Evolutionary conservation across 2,113 vertebrate species (phyloP).

Genomic region (Planiliza haematocheilus): DNA sequence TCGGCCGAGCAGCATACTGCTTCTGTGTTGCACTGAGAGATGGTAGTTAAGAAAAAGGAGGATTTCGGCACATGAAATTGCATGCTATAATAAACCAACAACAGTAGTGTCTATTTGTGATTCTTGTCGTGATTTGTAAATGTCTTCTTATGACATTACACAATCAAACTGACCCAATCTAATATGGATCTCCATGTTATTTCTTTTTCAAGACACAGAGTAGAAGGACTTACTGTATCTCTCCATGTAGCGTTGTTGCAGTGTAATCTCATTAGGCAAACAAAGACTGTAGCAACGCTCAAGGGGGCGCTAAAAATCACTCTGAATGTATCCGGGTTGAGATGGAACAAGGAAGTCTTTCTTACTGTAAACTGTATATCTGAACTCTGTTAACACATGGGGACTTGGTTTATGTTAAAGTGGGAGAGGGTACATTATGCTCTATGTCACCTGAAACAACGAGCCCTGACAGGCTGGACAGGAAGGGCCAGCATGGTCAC

Average conservation of each 20-base stretch:
- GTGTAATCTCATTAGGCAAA: background rate
- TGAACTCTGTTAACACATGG: background rate
- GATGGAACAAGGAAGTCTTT: background rate
- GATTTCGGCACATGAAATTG: slow-evolving; percentile 92
- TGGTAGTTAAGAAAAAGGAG: slow-evolving; percentile 66
- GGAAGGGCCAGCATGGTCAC: slow-evolving; percentile 34
- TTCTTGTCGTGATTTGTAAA: slow-evolving; percentile 38
- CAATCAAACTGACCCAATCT: background rate
- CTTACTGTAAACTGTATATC: background rate
- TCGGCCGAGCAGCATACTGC: slow-evolving; percentile 86
- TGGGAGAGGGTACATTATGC: too few species aligned
- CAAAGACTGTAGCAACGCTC: background rate
- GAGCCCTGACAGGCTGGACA: slow-evolving; percentile 31
- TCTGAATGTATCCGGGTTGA: background rate
- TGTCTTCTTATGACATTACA: background rate
- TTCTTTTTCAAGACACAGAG: too few species aligned
- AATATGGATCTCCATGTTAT: too few species aligned
- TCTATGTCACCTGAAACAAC: slow-evolving; percentile 5
- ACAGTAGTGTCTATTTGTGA: slow-evolving; percentile 41
- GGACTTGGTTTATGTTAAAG: too few species aligned
- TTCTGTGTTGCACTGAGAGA: slow-evolving; percentile 87
- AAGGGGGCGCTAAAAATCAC: slow-evolving; percentile 1
- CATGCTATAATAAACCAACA: slow-evolving; percentile 94
- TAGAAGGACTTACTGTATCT: background rate
- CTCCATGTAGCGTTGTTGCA: background rate